Evolutionary conservation across 2,797 vertebrate genomes (phyloP), one percentile per base, ranked within the genome.

Genomic region (Gymnoscopelus microlampas): DNA sequence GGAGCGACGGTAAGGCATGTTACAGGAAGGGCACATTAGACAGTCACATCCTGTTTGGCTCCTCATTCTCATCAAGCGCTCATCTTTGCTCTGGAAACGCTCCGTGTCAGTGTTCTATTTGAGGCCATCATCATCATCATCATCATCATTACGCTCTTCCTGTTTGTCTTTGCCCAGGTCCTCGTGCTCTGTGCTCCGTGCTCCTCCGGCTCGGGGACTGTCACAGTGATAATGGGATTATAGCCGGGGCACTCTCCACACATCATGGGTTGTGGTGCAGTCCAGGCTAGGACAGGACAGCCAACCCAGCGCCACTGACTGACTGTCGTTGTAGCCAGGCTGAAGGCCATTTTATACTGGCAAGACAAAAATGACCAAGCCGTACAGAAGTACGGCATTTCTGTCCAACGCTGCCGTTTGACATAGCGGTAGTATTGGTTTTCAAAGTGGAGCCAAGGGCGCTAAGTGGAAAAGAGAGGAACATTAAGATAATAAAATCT

Each of bases 181-280:
- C 68, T 68, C 66, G 60, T 73, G 80, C 74, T 78, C 76, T 60
- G 19, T 9, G 15, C 78, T 68, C 53, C 50, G 55, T 72, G 59
- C 67, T 68, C 72, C 51, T 51, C 69, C 51, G 63, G 79, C 75
- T 68, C 70, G 62, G 83, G 80, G 78, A 74, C 74, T 79, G 79
- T 80, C 39, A 51, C 69, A 65, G 71, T 57, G 60, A 57, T 87
- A 88, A 91, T 92, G 70, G 39, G 82, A 91, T 94, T 92, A 39
- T 8, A 91, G 61, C 60, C 68, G 14, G 11, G 61, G 35, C 57
- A 49, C 63, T 4, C 26, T 77, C 61, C 73, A 84, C 80, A 76
- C 86, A 90, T 90, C 87, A 81, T 77, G 84, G 68, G 86, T 74
- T 90, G 70, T 77, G 73, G 66, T 85, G 78, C 78, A 86, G 51